phyloP scores from a whole-genome alignment of 2,797 vertebrate genomes.

The Anguilla marmorata region DNA sequence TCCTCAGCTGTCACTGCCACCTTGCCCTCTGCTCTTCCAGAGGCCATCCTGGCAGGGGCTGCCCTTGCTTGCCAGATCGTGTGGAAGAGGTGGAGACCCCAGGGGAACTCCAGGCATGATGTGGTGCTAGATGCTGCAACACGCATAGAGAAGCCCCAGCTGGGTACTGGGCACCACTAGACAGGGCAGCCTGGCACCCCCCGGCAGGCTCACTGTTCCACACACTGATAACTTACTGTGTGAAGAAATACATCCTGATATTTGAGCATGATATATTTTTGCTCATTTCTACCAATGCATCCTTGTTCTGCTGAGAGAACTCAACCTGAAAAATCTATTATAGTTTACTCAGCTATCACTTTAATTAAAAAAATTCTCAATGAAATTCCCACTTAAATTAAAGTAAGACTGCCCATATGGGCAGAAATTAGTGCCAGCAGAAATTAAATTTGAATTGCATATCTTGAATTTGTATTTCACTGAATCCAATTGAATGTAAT shows the following conservation, averaged over 20 bases:
- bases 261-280: neutral
- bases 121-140: too few species aligned
- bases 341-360: neutral
- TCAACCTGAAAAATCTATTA: neutral
- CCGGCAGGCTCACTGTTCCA: neutral
- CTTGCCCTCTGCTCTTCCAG: neutral
- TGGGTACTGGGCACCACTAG: too few species aligned
- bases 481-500: neutral
- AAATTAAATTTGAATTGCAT: neutral
- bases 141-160: too few species aligned
- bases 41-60: neutral
- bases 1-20: neutral
- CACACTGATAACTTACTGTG: neutral
- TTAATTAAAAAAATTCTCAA: neutral
- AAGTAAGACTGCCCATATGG: neutral
- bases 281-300: neutral
- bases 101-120: too few species aligned
- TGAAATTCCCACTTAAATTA: neutral
- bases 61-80: neutral
- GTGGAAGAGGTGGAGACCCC: too few species aligned
- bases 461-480: neutral
- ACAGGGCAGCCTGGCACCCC: too few species aligned
- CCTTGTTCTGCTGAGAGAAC: neutral
- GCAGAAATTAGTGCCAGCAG: neutral
- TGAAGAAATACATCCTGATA: too few species aligned